Evolutionary conservation across 1,140 invertebrate genomes (phyloP).

Genomic region (Uloborus diversus): DNA sequence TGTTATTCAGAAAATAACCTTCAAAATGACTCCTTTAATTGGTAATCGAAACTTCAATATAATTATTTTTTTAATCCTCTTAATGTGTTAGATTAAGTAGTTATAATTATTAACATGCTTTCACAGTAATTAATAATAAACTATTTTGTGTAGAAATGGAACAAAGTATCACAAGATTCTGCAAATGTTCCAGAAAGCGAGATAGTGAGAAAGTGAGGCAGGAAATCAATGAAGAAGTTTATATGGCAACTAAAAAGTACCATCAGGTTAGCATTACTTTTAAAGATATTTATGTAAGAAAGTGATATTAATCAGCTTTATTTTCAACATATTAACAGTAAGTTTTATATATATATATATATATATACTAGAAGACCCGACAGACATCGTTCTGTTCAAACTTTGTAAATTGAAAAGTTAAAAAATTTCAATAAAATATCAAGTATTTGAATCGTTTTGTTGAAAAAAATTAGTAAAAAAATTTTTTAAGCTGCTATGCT

Average conservation of each 20-base stretch:
- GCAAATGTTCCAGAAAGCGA: constrained; percentile 65
- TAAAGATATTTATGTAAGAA: neutral
- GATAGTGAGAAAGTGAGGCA: constrained; percentile 55
- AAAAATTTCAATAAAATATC: no score
- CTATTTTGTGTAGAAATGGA: constrained; percentile 64
- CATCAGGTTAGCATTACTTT: constrained; percentile 35
- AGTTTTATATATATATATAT: no score
- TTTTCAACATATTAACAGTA: neutral
- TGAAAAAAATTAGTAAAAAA: no score
- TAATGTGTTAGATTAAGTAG: neutral
- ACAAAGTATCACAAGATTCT: constrained; percentile 64
- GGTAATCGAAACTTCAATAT: no score
- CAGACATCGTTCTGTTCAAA: no score
- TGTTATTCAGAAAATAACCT: no score
- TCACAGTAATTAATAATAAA: neutral
- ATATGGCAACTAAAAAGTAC: constrained; percentile 55
- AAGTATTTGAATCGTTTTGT: no score
- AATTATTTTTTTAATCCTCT: no score
- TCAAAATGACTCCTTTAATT: no score
- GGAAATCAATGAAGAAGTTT: constrained; percentile 55
- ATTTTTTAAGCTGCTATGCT: no score
- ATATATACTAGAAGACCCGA: no score
- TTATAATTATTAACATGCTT: neutral
- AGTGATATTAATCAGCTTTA: neutral
- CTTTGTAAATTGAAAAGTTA: no score